Conservation (phyloP, 2,888 invertebrate species). For the Folsomia manolachei region DNA sequence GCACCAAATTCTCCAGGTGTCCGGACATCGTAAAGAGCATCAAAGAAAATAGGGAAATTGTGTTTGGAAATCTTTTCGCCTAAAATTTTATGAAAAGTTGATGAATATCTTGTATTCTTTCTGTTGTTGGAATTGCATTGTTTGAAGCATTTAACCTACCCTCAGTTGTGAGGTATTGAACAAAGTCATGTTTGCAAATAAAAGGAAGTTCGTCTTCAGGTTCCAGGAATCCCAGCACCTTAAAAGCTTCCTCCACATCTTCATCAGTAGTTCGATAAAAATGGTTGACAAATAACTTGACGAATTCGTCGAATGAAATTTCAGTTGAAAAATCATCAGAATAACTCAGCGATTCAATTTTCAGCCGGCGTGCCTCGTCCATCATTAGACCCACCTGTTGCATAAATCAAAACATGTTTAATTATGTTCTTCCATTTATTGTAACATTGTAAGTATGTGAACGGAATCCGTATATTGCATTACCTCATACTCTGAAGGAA, state of each 20-base stretch:
- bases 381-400: conserved; percentile 46
- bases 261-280: conserved; percentile 30
- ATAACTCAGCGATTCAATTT: conserved; percentile 28
- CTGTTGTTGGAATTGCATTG: no score
- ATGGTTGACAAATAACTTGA: conserved; percentile 48
- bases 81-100: no score
- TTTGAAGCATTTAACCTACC: no score
- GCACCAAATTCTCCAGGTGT: conserved; percentile 19
- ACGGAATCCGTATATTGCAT: background rate
- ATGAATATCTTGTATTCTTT: no score
- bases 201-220: conserved; percentile 34
- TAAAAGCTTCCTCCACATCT: conserved; percentile 38
- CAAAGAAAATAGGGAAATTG: conserved; percentile 33
- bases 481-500: conserved; percentile 48
- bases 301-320: conserved; percentile 44
- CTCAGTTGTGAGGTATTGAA: conserved; percentile 32
- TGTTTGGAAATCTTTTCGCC: conserved; percentile 28
- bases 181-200: conserved; percentile 40
- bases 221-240: conserved; percentile 32
- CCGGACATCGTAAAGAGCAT: conserved; percentile 30
- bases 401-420: background rate
- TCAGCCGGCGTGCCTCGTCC: conserved; percentile 41
- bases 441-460: background rate
- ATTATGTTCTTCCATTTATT: background rate
- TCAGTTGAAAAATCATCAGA: conserved; percentile 34